Percentiles rank a stretch among this genome's conserved stretches.
Evolutionary conservation across 2,113 vertebrate species (phyloP).

Genomic region (Muscicapa adusta): DNA sequence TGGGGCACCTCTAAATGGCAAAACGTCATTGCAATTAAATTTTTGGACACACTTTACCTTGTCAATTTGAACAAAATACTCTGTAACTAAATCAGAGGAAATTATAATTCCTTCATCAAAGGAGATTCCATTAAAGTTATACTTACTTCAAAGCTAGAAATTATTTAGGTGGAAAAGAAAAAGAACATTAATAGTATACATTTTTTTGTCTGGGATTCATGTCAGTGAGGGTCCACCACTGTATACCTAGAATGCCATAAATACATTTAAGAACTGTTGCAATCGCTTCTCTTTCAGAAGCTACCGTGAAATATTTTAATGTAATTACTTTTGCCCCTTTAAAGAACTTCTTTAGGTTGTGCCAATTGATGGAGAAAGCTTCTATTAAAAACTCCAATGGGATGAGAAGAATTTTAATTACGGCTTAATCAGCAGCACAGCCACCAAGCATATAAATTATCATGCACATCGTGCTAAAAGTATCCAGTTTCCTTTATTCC

Average conservation of each 20-base stretch:
- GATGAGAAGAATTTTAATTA: conserved; percentile 94
- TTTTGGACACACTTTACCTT: conserved; percentile 69
- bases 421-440: conserved; percentile 99
- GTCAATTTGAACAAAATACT: conserved; percentile 51
- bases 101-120: conserved; percentile 51
- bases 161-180: conserved; percentile 70
- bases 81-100: conserved; percentile 58
- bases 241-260: conserved; percentile 82
- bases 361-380: conserved; percentile 85
- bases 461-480: conserved; percentile 99
- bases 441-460: conserved; percentile 99
- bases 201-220: conserved; percentile 72
- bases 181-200: conserved; percentile 71
- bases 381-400: conserved; percentile 87
- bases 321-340: conserved; percentile 78
- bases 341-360: conserved; percentile 78
- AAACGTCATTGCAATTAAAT: conserved; percentile 51
- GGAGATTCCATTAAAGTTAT: conserved; percentile 21
- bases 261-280: conserved; percentile 80
- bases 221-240: conserved; percentile 80
- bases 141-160: conserved; percentile 39
- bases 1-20: conserved; percentile 47
- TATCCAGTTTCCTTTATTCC: conserved; percentile 89
- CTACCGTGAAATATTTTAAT: conserved; percentile 80
- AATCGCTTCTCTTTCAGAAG: conserved; percentile 82